Evolutionary conservation across 2,888 invertebrate species (phyloP), one percentile per base, ranked within the genome.

Genomic region (Lasioglossum calceatum): DNA sequence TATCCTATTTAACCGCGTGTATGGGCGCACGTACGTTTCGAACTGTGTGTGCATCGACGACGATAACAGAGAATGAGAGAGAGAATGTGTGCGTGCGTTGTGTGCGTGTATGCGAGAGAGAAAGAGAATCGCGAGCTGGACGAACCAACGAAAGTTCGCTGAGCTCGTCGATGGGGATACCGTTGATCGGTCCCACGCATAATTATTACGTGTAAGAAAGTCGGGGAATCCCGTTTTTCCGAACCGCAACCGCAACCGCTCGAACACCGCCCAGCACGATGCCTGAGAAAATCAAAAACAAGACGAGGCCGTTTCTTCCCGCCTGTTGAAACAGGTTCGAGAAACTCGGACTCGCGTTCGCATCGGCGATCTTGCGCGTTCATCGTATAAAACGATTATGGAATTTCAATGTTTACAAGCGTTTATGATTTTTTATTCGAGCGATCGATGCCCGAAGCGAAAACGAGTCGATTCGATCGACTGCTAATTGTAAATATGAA

Each of bases 101-200:
- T 50, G 19, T 2, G 32, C 1, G 23, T 23, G 23, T 19, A 16
- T 23, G 36, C 19, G 10, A 71, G 39, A n/a, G 7, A 44, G 44
- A 72, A 19, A n/a, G 27, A 27, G 32, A 19, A 50, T 39, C 23
- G 70, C 36, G 39, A 71, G 70, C 70, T 14, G n/a, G 14, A 42
- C 27, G 70, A 81, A 71, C 19, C 32, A 36, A 54, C 70, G 77
- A 64, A 32, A 47, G 72, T 61, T 44, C 32, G 75, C 54, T 50
- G 71, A 58, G 58, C 73, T 79, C 73, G 77, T 73, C 76, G 67
- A 70, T 42, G 32, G 42, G 47, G 67, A 75, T 64, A 86, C 86
- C 86, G 86, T 86, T 86, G 86, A 86, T 81, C 86, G 86, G 86
- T 85, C 64, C 74, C 61, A n/a, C 42, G 81, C 75, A 50, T 86